Base-by-base conservation (phyloP, 2,113 vertebrate species). In the Tautogolabrus adspersus region DNA sequence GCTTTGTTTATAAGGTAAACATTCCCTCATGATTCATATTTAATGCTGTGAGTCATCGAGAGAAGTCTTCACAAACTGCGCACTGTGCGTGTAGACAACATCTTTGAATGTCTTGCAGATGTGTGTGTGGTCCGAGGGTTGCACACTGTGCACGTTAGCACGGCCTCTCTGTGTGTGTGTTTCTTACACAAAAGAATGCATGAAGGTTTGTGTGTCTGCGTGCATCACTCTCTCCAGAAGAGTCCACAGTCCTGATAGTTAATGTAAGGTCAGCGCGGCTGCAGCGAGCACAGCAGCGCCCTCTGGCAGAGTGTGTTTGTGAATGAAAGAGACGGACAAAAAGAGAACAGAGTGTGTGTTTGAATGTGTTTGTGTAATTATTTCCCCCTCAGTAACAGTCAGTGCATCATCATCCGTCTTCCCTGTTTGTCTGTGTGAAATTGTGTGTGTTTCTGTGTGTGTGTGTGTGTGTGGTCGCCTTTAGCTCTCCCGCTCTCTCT, bases 301-400 rank as follows among this genome's bases (percentile, higher is more conserved):
- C 26, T 64, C 62, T 52, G 60, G 75, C 10, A 18, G 38, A 55
- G 75, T 70, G 69, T 75, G 65, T 77, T 11, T 57, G 72, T 64
- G 72, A 42, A 46, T 52, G 21, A 44, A 34, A 13, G 55, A 65
- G 57, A 56, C 56, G 1, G 19, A 75, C 65, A 54, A 54, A 42
- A 13, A 34, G 46, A n/a, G 49, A 66, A n/a, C 18, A 68, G 37
- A 79, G 15, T 64, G 56, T 66, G 79, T 49, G 57, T 70, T 46
- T 59, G 67, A 74, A 49, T 78, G 73, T 72, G 54, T 79, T 78
- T 75, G 65, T 55, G 37, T 65, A 63, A 71, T 69, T 58, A 60
- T 61, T 38, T 69, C 2, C 13, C 37, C 60, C 37, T 59, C 34
- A 66, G 66, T 62, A 9, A 66, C 26, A 60, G 46, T 69, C 72